Conservation (phyloP, 2,113 vertebrate species). For the Chauna torquata region DNA sequence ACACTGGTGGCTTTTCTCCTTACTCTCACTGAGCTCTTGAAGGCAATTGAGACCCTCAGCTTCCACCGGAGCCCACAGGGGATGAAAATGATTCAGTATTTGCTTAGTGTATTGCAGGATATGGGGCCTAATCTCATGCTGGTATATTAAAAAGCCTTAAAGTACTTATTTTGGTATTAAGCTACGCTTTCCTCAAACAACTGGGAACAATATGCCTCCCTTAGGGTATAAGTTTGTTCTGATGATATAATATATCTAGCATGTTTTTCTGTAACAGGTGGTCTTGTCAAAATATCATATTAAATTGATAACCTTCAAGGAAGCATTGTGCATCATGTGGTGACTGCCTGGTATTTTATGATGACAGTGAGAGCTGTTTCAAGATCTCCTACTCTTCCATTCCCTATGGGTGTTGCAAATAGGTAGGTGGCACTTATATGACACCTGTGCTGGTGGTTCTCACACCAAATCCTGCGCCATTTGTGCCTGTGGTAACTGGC, state of each 20-base stretch:
- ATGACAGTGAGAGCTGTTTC: neutral
- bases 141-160: neutral
- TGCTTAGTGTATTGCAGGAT: neutral
- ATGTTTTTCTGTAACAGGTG: neutral
- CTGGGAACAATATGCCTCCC: neutral
- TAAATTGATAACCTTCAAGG: conserved; percentile 37
- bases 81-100: neutral
- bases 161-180: conserved; percentile 40
- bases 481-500: neutral
- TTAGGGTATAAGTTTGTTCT: conserved; percentile 13
- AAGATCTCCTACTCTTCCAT: neutral
- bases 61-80: neutral
- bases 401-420: neutral
- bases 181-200: conserved; percentile 20
- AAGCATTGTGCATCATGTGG: neutral
- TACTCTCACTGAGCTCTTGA: neutral
- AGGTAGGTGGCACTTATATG: neutral
- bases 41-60: neutral
- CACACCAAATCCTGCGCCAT: neutral
- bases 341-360: neutral
- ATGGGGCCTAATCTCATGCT: neutral
- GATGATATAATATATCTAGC: neutral
- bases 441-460: neutral
- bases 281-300: conserved; percentile 38
- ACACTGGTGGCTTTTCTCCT: neutral